Evolutionary conservation across 1,140 invertebrate species (phyloP).

Genomic region (Drosophila virilis): DNA sequence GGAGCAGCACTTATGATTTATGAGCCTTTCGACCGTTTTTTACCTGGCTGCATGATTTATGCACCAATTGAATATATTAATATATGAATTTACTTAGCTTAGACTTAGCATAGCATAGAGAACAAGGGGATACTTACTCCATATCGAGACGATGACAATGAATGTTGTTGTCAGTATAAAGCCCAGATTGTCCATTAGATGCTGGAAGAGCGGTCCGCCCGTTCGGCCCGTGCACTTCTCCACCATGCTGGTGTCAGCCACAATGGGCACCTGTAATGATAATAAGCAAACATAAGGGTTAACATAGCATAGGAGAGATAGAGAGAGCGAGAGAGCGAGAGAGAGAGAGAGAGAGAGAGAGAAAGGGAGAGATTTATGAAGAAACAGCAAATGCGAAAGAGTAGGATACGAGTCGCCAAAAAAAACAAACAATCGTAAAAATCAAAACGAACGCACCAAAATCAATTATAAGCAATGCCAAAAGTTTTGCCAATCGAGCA

Average conservation of each 20-base stretch:
- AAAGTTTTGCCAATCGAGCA: slow-evolving; percentile 34
- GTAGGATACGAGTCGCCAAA: slow-evolving; percentile 3
- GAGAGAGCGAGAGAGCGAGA: not conserved
- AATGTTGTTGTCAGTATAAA: slow-evolving; percentile 59
- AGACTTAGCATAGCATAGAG: not conserved
- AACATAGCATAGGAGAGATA: not conserved
- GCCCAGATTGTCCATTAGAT: slow-evolving; percentile 70
- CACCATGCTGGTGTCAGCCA: slow-evolving; percentile 46
- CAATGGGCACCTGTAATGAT: slow-evolving; percentile 68
- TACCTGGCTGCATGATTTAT: slow-evolving; percentile 41
- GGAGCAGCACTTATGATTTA: slow-evolving; percentile 51
- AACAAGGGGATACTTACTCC: slow-evolving; percentile 50
- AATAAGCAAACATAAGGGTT: slow-evolving; percentile 16
- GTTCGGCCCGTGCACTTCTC: slow-evolving; percentile 52
- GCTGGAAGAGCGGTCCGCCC: slow-evolving; percentile 51
- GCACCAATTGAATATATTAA: slow-evolving; percentile 41
- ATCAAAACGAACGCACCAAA: slow-evolving; percentile 32
- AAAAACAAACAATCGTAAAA: slow-evolving; percentile 3
- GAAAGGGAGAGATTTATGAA: not conserved
- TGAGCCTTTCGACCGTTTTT: slow-evolving; percentile 26
- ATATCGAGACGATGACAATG: slow-evolving; percentile 58
- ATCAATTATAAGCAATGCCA: slow-evolving; percentile 46
- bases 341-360: not conserved
- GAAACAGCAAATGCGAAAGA: not conserved
- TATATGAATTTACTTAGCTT: slow-evolving; percentile 16